phyloP scores from a whole-genome alignment of 2,797 vertebrate species.

The Pantherophis alleghaniensis region DNA sequence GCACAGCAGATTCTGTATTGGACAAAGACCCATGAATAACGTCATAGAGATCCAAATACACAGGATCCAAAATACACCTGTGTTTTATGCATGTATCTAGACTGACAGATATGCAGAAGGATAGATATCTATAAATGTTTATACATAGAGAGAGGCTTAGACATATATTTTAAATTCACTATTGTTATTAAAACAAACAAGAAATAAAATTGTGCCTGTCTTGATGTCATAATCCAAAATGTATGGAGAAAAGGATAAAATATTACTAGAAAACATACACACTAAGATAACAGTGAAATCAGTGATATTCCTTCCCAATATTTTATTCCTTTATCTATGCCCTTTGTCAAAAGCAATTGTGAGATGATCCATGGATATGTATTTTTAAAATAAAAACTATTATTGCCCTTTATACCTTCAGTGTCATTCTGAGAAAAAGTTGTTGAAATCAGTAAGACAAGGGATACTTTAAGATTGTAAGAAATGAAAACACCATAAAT shows the following conservation, averaged over 20 bases:
- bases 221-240: neutral
- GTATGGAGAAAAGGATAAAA: neutral
- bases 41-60: neutral
- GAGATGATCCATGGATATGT: conserved; percentile 1
- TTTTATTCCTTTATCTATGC: conserved; percentile 21
- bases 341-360: conserved; percentile 26
- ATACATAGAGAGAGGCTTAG: neutral
- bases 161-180: neutral
- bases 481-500: conserved; percentile 29
- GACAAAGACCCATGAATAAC: neutral
- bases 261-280: neutral
- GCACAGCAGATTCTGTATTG: neutral
- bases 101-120: neutral
- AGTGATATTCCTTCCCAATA: neutral
- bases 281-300: neutral
- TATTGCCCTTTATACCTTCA: neutral
- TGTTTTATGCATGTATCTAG: neutral
- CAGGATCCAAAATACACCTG: neutral
- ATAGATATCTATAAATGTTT: neutral
- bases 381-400: conserved; percentile 27
- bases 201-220: neutral
- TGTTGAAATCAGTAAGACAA: conserved; percentile 13
- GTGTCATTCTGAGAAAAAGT: neutral
- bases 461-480: conserved; percentile 26
- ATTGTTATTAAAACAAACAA: neutral